A percentile compares a stretch with the other conserved stretches of the same genome.
Conservation (phyloP, 2,888 invertebrate genomes). For the Callyntrura guangdongensis region DNA sequence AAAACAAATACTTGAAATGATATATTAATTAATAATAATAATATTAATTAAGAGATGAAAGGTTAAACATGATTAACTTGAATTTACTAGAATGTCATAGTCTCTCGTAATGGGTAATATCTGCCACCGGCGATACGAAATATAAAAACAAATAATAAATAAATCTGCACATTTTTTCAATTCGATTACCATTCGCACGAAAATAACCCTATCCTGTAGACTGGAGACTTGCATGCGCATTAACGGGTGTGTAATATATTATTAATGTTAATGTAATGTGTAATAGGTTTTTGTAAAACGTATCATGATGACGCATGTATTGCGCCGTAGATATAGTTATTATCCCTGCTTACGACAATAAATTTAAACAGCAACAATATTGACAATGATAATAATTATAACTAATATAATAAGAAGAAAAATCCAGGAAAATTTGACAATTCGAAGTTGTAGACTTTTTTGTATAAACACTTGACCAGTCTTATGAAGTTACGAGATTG, state of each 20-base stretch:
- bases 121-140: constrained; percentile 9
- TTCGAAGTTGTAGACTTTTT: constrained; percentile 78
- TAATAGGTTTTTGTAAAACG: neutral
- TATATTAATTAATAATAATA: constrained; percentile 34
- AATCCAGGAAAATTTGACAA: constrained; percentile 78
- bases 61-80: constrained; percentile 45
- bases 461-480: constrained; percentile 80
- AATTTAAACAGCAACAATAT: constrained; percentile 71
- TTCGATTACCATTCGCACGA: neutral
- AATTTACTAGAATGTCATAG: constrained; percentile 74
- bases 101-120: constrained; percentile 75
- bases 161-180: neutral
- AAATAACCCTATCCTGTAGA: constrained; percentile 39
- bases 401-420: constrained; percentile 63
- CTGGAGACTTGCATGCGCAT: constrained; percentile 66
- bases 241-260: neutral
- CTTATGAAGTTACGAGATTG: constrained; percentile 82
- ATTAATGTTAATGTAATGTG: constrained; percentile 2
- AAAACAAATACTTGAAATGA: constrained; percentile 65
- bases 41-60: constrained; percentile 23
- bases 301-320: constrained; percentile 3
- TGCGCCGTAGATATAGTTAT: constrained; percentile 51
- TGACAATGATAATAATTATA: constrained; percentile 54
- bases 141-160: neutral
- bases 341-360: constrained; percentile 6